Evolutionary conservation across 2,888 invertebrate genomes (phyloP).

Genomic region (Oxyteleia sp.): DNA sequence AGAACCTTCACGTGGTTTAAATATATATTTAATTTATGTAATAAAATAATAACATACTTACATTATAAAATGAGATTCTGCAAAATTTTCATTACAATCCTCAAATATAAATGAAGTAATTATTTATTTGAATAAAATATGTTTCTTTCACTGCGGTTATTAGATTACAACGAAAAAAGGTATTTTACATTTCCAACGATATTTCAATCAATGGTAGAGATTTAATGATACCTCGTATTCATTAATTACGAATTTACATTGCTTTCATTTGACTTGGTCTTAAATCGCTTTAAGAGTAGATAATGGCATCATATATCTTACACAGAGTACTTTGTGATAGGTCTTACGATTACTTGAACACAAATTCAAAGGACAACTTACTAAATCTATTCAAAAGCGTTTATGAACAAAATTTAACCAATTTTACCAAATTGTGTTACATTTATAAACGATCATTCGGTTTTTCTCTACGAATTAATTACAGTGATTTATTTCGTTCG

Average conservation of each 20-base stretch:
- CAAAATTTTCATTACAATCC: too few species aligned
- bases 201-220: conserved; percentile 31
- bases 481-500: too few species aligned
- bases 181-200: conserved; percentile 1
- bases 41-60: too few species aligned
- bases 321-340: conserved; percentile 49
- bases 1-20: too few species aligned
- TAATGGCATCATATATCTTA: conserved; percentile 60
- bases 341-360: conserved; percentile 39
- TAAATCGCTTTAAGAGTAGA: conserved; percentile 51
- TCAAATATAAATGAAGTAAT: too few species aligned
- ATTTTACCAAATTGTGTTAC: not conserved
- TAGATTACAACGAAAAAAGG: conserved; percentile 4
- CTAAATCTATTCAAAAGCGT: conserved; percentile 28
- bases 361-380: conserved; percentile 39
- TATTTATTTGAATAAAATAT: too few species aligned
- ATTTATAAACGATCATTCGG: too few species aligned
- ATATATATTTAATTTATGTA: too few species aligned
- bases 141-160: not conserved
- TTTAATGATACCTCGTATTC: conserved; percentile 35
- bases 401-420: not conserved
- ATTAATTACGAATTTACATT: conserved; percentile 60
- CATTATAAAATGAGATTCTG: too few species aligned
- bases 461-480: too few species aligned
- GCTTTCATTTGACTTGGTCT: conserved; percentile 51